phyloP scores from a whole-genome alignment of 92 coral and sea anemone species.

The Bergia puertoricense region DNA sequence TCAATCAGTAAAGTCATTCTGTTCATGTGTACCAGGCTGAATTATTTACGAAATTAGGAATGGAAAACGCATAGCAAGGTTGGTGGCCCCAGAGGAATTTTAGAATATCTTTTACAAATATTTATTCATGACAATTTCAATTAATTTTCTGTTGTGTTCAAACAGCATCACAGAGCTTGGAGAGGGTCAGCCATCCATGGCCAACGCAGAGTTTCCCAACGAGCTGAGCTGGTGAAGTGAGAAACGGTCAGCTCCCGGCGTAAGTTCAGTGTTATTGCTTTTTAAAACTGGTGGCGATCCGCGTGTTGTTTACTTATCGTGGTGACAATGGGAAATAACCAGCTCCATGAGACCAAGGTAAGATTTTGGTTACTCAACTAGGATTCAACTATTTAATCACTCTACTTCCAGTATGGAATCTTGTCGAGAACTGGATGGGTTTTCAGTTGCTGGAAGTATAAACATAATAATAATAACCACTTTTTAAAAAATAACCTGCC shows the following conservation, averaged over 20 bases:
- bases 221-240: background rate
- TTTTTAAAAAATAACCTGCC: background rate
- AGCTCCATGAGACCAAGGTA: background rate
- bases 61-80: conserved; percentile 1
- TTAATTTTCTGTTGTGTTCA: background rate
- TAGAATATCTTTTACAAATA: background rate
- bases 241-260: background rate
- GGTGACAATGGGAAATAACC: background rate
- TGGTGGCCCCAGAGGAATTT: conserved; percentile 14
- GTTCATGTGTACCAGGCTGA: conserved; percentile 7
- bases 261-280: background rate
- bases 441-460: background rate
- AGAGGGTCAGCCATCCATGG: background rate
- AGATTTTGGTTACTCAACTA: background rate
- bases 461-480: background rate
- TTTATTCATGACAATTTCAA: background rate
- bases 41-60: background rate
- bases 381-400: background rate
- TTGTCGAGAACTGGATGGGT: background rate
- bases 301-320: background rate
- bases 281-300: background rate
- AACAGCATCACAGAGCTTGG: background rate
- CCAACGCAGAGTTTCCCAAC: background rate
- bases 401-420: background rate
- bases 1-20: background rate